A percentile compares a stretch with the other conserved stretches of the same genome.
phyloP scores from a whole-genome alignment of 1,140 invertebrate species.

The Brachionus rotundiformis region DNA sequence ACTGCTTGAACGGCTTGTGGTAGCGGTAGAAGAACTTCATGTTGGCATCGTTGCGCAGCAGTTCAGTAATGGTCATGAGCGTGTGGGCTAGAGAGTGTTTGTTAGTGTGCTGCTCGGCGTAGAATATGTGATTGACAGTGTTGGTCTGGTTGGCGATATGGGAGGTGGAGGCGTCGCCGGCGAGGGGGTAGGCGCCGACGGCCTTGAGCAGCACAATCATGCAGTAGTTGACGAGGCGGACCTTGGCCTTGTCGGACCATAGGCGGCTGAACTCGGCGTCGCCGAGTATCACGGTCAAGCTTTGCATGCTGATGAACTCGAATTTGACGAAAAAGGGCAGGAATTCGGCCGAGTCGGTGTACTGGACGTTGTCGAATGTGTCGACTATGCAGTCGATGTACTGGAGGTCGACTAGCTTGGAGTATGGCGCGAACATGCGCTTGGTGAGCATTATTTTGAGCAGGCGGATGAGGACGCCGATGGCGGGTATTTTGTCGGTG shows the following conservation, averaged over 20 bases:
- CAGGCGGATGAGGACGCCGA: slow-evolving; percentile 34
- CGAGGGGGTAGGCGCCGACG: neutral
- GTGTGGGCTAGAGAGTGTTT: slow-evolving; percentile 28
- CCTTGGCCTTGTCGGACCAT: slow-evolving; percentile 46
- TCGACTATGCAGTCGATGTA: slow-evolving; percentile 37
- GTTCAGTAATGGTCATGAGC: slow-evolving; percentile 33
- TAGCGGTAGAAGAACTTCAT: slow-evolving; percentile 48
- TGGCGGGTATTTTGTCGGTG: slow-evolving; percentile 30
- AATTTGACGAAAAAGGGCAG: slow-evolving; percentile 48
- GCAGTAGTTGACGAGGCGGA: slow-evolving; percentile 12
- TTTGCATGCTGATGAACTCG: slow-evolving; percentile 41
- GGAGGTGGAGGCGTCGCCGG: neutral
- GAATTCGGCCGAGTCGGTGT: neutral
- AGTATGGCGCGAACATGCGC: neutral
- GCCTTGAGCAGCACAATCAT: slow-evolving; percentile 23
- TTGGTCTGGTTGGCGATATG: neutral
- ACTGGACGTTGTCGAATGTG: neutral
- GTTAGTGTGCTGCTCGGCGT: slow-evolving; percentile 23
- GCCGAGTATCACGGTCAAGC: slow-evolving; percentile 21
- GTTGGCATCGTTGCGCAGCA: slow-evolving; percentile 17
- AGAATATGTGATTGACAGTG: slow-evolving; percentile 31
- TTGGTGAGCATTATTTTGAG: slow-evolving; percentile 32
- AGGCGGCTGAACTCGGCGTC: neutral
- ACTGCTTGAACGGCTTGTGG: slow-evolving; percentile 41
- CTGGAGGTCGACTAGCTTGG: slow-evolving; percentile 25